phyloP scores from a whole-genome alignment of 2,888 invertebrate species.

The Pharmacophagus antenor region DNA sequence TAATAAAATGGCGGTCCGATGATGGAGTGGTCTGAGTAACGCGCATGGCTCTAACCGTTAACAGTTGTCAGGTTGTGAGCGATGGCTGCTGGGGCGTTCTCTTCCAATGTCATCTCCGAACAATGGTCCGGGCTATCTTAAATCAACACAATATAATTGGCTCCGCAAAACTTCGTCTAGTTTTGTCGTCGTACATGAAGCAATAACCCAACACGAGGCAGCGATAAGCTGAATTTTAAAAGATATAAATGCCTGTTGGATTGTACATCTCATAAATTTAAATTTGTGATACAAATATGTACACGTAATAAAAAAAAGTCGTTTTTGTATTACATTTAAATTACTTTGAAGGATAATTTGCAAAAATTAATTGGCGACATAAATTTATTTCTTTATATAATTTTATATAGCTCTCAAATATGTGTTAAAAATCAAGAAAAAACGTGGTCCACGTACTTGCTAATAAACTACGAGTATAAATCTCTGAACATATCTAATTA shows the following conservation, averaged over 20 bases:
- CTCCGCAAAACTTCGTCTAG: slow-evolving; percentile 58
- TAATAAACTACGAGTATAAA: too few species aligned
- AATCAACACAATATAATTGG: slow-evolving; percentile 78
- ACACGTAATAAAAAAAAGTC: too few species aligned
- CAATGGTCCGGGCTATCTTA: slow-evolving; percentile 73
- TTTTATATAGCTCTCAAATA: neutral
- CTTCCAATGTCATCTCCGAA: slow-evolving; percentile 65
- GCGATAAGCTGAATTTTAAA: slow-evolving; percentile 44
- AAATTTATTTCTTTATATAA: neutral
- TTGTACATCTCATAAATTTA: slow-evolving; percentile 16
- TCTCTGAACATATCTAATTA: too few species aligned
- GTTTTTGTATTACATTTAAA: neutral
- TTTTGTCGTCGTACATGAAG: slow-evolving; percentile 46
- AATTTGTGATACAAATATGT: neutral
- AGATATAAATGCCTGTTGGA: slow-evolving; percentile 33
- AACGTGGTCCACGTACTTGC: too few species aligned
- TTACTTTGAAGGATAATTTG: neutral
- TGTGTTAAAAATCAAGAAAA: too few species aligned
- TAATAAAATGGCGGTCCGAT: slow-evolving; percentile 64
- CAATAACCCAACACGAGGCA: slow-evolving; percentile 47
- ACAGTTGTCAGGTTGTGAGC: slow-evolving; percentile 72
- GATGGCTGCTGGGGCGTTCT: slow-evolving; percentile 58
- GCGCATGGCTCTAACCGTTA: slow-evolving; percentile 62
- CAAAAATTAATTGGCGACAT: neutral
- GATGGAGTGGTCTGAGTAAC: slow-evolving; percentile 63